These are phyloP conservation scores for Pristionchus exspectatus DNA, from an alignment of 2,888 invertebrate genomes.

Conservation along the genomic window DNA sequence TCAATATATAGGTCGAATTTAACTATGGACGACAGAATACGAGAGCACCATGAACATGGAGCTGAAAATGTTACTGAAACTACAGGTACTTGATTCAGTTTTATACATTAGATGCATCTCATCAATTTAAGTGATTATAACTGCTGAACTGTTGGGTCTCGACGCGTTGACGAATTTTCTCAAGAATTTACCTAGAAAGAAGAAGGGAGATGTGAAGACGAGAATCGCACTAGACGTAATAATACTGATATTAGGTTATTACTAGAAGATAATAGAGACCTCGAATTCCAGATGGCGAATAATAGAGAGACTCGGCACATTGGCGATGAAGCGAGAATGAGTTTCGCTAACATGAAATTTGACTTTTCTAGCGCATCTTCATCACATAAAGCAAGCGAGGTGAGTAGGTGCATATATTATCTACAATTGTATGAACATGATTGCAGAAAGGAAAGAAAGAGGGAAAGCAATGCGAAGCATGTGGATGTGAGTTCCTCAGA, in stretches of 20 bases:
- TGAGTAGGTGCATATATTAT: neutral
- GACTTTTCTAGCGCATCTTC: neutral
- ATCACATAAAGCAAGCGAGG: neutral
- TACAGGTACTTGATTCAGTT: neutral
- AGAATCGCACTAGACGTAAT: neutral
- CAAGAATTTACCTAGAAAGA: neutral
- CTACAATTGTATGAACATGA: neutral
- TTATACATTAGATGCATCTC: no score
- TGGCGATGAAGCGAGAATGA: neutral
- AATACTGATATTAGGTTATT: neutral
- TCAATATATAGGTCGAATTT: no score
- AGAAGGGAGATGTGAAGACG: neutral
- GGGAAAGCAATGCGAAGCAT: neutral
- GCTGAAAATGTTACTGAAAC: neutral
- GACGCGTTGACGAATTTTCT: neutral
- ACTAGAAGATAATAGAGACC: neutral
- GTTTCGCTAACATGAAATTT: neutral
- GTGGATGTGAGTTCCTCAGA: conserved; percentile 9
- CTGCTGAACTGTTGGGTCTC: neutral
- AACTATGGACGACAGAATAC: neutral
- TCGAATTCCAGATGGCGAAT: neutral
- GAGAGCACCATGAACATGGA: neutral
- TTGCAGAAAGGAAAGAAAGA: neutral
- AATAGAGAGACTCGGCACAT: neutral
- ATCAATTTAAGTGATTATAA: neutral